Evolutionary conservation across 1,140 invertebrate species (phyloP).

Genomic region (Drosophila sturtevanti): DNA sequence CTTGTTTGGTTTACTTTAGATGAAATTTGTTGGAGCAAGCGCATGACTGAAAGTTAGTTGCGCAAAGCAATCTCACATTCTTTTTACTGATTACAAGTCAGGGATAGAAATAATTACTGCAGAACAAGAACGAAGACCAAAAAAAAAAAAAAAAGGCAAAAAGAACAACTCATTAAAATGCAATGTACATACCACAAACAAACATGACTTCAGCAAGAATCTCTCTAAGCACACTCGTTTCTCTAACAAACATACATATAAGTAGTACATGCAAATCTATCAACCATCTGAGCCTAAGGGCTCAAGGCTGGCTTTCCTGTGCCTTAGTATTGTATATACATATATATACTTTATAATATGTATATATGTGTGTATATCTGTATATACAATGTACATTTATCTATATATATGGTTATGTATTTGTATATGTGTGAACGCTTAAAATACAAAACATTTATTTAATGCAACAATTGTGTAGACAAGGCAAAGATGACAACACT

Average conservation of each 20-base stretch:
- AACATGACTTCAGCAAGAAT: constrained; percentile 31
- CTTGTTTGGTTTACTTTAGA: not conserved
- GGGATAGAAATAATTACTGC: constrained; percentile 68
- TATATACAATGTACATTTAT: no score
- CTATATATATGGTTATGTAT: not conserved
- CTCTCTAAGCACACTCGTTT: constrained; percentile 12
- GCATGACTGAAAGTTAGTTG: not conserved
- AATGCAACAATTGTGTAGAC: constrained; percentile 77
- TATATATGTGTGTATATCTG: no score
- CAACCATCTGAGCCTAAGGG: constrained; percentile 69
- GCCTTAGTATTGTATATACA: not conserved
- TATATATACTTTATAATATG: not conserved
- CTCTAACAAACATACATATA: constrained; percentile 5
- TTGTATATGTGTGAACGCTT: constrained; percentile 24
- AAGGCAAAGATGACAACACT: constrained; percentile 54
- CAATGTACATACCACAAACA: constrained; percentile 53
- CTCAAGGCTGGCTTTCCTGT: constrained; percentile 22
- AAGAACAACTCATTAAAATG: constrained; percentile 71
- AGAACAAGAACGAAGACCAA: no score
- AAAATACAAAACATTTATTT: constrained; percentile 65
- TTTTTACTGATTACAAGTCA: constrained; percentile 7
- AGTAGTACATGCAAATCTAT: constrained; percentile 66
- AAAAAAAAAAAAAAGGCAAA: no score
- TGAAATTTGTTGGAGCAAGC: not conserved
- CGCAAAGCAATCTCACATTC: not conserved